A percentile compares a stretch with the other conserved stretches of the same genome.
These are phyloP conservation scores for Synergus gifuensis DNA, from an alignment of 2,888 invertebrate species.

Conservation along the genomic window DNA sequence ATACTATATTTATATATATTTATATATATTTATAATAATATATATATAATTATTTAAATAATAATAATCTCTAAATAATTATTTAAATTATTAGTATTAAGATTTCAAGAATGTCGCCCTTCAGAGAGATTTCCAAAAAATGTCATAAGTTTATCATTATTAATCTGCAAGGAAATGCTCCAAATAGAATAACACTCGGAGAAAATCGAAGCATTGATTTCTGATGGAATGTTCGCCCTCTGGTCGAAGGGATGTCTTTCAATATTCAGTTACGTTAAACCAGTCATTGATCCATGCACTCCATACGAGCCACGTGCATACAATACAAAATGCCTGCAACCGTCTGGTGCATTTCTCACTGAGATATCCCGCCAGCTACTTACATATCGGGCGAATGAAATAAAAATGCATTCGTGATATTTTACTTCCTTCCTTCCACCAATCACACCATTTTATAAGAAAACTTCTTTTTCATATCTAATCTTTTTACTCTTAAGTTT, in stretches of 20 bases:
- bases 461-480: too few species aligned
- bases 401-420: constrained; percentile 10
- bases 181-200: not conserved
- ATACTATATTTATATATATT: too few species aligned
- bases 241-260: constrained; percentile 18
- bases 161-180: not conserved
- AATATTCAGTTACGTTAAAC: constrained; percentile 42
- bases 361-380: constrained; percentile 2
- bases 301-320: constrained; percentile 27
- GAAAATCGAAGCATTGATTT: constrained; percentile 31
- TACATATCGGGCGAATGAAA: not conserved
- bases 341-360: constrained; percentile 26
- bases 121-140: too few species aligned
- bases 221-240: constrained; percentile 22
- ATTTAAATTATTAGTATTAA: too few species aligned
- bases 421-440: not conserved
- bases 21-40: too few species aligned
- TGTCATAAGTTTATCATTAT: not conserved
- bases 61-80: too few species aligned
- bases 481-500: too few species aligned
- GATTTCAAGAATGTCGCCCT: too few species aligned
- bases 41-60: too few species aligned
- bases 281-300: constrained; percentile 35
- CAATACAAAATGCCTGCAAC: constrained; percentile 26
- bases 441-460: too few species aligned